Base-by-base conservation (phyloP, 2,113 vertebrate species). In the Corapipo altera region DNA sequence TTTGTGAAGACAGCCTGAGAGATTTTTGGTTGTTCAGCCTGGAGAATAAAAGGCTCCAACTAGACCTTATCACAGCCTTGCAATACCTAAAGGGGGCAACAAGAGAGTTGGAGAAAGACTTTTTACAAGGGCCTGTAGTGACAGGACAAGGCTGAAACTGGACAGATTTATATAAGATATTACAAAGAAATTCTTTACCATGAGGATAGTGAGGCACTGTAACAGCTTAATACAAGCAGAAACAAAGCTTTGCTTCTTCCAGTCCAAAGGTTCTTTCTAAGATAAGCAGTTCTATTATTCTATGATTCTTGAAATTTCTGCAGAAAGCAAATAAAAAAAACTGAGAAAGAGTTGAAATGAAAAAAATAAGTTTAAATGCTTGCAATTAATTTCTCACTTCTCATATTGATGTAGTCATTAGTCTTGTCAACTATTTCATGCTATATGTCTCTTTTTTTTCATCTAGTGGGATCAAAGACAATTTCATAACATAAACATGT, bases 381-480 rank as follows among this genome's bases (percentile, higher is more conserved):
- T 90, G 17, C 35, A 86, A 71, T 64, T 77, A 85, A 76, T 84
- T 90, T 19, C 6, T 87, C 21, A 35, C 37, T 69, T 46, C 17
- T 88, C 26, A 26, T 61, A 19, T 58, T 89, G 15, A 51, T 55
- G 32, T 59, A 66, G 78, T 95, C 28, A 54, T 24, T 79, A 87
- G 21, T 83, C 66, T 92, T 93, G 49, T 90, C 88, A 89, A 51
- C 39, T 39, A 24, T 81, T 93, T n/a, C 46, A 4, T 91, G 92
- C 72, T 67, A 84, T 88, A 27, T 85, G 15, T 44, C 49, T 86
- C 20, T 9, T 73, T 87, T 27, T 72, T 92, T 81, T 88, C 27
- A 64, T 93, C 70, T 58, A 81, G 12, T 55, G 15, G 32, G 43
- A 95, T 89, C 65, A 96, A 94, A 93, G 58, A 78, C 52, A 97